A percentile compares a stretch with the other conserved stretches of the same genome.
Conservation (phyloP, 2,888 invertebrate species). For the Tinea trinotella region DNA sequence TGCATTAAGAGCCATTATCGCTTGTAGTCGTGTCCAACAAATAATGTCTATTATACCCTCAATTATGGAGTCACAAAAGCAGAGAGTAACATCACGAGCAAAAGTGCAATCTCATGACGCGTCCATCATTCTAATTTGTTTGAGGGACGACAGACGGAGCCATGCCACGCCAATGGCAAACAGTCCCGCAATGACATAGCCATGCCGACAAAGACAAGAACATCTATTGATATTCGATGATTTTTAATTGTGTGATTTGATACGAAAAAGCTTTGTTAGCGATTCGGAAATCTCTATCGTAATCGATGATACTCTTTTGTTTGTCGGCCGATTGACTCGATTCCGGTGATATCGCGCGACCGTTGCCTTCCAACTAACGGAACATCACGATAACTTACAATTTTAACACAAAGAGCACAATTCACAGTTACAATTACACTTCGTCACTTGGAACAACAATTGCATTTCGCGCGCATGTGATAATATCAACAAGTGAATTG, state of each 20-base stretch:
- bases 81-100: constrained; percentile 10
- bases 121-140: constrained; percentile 62
- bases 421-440: not conserved
- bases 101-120: constrained; percentile 46
- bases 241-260: constrained; percentile 71
- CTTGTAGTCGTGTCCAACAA: not conserved
- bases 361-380: not conserved
- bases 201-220: constrained; percentile 51
- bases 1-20: no score
- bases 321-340: constrained; percentile 4
- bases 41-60: not conserved
- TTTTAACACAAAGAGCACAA: not conserved
- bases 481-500: not conserved
- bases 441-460: not conserved
- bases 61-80: constrained; percentile 1
- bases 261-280: constrained; percentile 67
- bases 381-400: not conserved
- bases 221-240: constrained; percentile 57
- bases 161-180: not conserved
- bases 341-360: not conserved
- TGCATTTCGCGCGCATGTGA: no score
- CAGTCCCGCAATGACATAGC: constrained; percentile 20
- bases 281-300: constrained; percentile 59
- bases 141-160: constrained; percentile 46
- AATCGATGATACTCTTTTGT: constrained; percentile 38